phyloP scores from a whole-genome alignment of 2,113 vertebrate species.

The Otolemur garnettii region DNA sequence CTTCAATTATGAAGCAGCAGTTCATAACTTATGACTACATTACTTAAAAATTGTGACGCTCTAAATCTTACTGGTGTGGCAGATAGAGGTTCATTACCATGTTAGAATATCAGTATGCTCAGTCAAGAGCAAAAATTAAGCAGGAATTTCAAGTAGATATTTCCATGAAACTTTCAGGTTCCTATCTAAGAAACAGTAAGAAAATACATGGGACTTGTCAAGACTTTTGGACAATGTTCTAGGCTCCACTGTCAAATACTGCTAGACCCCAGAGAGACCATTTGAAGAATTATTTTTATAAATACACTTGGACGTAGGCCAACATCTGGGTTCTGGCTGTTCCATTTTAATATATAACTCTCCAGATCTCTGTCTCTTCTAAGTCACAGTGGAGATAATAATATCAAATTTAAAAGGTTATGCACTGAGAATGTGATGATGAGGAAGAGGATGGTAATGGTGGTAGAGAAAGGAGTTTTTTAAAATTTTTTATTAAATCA shows the following conservation, averaged over 20 bases:
- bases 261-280: not conserved
- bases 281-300: not conserved
- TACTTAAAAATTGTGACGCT: constrained; percentile 57
- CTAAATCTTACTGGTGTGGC: constrained; percentile 51
- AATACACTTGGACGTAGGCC: not conserved
- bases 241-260: not conserved
- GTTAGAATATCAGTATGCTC: constrained; percentile 16
- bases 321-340: not conserved
- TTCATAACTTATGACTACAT: constrained; percentile 23
- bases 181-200: constrained; percentile 19
- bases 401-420: not conserved
- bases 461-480: not conserved
- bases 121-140: constrained; percentile 58
- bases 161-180: constrained; percentile 68
- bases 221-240: not conserved
- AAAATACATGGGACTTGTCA: not conserved
- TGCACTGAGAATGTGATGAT: not conserved
- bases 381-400: not conserved
- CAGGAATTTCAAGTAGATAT: constrained; percentile 55
- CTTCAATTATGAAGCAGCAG: constrained; percentile 59
- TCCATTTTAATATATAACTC: not conserved
- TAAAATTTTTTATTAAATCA: not conserved
- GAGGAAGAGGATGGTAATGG: no score
- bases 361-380: not conserved
- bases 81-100: constrained; percentile 47